phyloP scores from a whole-genome alignment of 1,140 invertebrate genomes.

The Heliconius melpomene region DNA sequence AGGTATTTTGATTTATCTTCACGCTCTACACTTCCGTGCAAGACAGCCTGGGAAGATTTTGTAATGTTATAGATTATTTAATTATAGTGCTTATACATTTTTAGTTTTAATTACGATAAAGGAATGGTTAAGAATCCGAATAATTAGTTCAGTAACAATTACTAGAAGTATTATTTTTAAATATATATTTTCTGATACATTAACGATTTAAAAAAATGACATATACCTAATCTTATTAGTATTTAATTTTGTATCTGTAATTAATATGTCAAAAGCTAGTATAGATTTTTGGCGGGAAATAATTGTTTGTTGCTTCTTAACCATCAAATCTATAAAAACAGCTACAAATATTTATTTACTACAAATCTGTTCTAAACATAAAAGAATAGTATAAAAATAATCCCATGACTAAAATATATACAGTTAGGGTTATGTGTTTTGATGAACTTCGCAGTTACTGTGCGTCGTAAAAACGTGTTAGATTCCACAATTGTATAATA shows the following conservation, averaged over 20 bases:
- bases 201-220: too few species aligned
- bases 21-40: slow-evolving; percentile 16
- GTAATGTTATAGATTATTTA: not conserved
- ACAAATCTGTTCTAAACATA: not conserved
- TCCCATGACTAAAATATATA: slow-evolving; percentile 7
- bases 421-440: slow-evolving; percentile 11
- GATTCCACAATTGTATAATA: slow-evolving; percentile 3
- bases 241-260: not conserved
- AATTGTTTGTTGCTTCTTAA: not conserved
- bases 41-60: slow-evolving; percentile 10
- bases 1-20: slow-evolving; percentile 19
- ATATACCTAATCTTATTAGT: too few species aligned
- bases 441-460: slow-evolving; percentile 2
- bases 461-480: not conserved
- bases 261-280: not conserved
- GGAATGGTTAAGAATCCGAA: not conserved
- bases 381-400: not conserved
- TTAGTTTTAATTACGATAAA: not conserved
- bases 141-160: not conserved
- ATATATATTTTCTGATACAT: not conserved
- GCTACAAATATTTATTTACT: not conserved
- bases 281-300: not conserved
- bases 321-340: not conserved
- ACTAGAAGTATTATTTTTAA: not conserved
- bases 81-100: not conserved